Evolutionary conservation across 2,888 invertebrate species (phyloP).

Genomic region (Lasioglossum vierecki): DNA sequence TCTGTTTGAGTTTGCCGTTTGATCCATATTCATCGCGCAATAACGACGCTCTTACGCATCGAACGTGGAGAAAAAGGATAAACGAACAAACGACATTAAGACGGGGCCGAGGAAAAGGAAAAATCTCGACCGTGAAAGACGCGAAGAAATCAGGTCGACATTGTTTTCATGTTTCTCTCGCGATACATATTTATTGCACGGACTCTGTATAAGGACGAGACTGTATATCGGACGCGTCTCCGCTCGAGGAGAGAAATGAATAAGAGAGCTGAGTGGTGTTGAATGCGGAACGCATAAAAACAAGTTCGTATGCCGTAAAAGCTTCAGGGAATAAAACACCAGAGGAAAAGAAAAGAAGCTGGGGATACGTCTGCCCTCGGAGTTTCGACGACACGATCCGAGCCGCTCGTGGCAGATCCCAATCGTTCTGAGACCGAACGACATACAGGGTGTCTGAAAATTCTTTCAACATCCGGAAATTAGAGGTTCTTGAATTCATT

Average conservation of each 20-base stretch:
- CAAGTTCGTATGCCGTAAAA: neutral
- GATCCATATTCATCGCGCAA: neutral
- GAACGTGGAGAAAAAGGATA: neutral
- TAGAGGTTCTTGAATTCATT: too few relatives aligned
- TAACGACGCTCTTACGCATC: neutral
- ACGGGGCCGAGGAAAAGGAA: neutral
- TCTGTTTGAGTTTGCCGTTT: neutral
- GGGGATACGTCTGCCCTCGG: neutral
- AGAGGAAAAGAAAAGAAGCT: neutral
- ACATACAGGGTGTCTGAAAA: too few relatives aligned
- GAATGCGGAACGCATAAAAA: constrained; percentile 1
- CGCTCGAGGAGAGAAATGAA: neutral
- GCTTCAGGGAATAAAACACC: too few relatives aligned
- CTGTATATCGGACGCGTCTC: neutral
- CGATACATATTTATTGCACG: constrained; percentile 8
- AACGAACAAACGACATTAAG: neutral
- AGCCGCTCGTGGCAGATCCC: neutral
- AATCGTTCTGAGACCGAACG: neutral
- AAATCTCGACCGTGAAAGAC: neutral
- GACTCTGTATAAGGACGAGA: neutral
- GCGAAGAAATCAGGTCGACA: neutral
- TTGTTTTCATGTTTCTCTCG: neutral
- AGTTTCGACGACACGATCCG: neutral
- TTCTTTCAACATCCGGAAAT: too few relatives aligned
- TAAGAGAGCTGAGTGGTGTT: neutral